phyloP scores from a whole-genome alignment of 2,797 vertebrate genomes.

The Eupleurogrammus muticus region DNA sequence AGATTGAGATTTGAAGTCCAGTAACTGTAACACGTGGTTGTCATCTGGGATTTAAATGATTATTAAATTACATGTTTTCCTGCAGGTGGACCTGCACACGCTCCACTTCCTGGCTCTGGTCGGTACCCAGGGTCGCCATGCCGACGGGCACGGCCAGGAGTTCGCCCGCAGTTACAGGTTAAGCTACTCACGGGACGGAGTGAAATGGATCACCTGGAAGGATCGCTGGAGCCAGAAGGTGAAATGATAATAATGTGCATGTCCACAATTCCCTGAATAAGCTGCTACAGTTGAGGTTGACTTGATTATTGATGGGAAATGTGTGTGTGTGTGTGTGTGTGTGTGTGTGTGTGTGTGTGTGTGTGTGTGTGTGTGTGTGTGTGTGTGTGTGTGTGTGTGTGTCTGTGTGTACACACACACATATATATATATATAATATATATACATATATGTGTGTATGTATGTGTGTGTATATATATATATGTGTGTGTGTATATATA shows the following conservation, averaged over 20 bases:
- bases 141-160: conserved; percentile 91
- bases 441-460: too few species aligned
- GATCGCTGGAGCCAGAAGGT: conserved; percentile 93
- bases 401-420: too few species aligned
- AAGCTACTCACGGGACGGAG: conserved; percentile 90
- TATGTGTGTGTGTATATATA: too few species aligned
- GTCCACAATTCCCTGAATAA: conserved; percentile 6
- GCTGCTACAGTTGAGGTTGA: not conserved
- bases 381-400: too few species aligned
- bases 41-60: not conserved
- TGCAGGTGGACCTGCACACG: conserved; percentile 88
- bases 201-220: conserved; percentile 91
- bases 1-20: not conserved
- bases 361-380: too few species aligned
- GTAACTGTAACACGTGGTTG: not conserved
- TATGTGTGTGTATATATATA: too few species aligned
- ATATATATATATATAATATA: too few species aligned
- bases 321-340: too few species aligned
- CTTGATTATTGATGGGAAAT: conserved; percentile 23
- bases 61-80: conserved; percentile 4
- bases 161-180: conserved; percentile 91
- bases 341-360: too few species aligned
- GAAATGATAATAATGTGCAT: conserved; percentile 34
- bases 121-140: conserved; percentile 94
- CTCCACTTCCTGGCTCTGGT: conserved; percentile 92